Evolutionary conservation across 2,888 invertebrate genomes (phyloP), one percentile per base, ranked within the genome.

Genomic region (Aspidapion aeneum): DNA sequence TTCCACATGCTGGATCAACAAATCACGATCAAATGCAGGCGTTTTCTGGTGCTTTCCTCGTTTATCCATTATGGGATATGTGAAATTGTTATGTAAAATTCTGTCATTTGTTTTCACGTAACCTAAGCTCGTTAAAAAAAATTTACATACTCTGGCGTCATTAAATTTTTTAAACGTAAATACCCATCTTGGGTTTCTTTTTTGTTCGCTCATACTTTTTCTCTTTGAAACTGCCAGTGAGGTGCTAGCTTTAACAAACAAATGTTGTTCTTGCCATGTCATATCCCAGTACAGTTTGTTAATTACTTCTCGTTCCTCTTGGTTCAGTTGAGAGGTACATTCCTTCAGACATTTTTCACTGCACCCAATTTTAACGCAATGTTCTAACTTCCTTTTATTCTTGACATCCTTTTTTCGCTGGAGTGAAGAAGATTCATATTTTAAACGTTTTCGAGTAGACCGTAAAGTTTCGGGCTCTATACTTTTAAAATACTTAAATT

Each of bases 11-110:
- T 52, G 54, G 54, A 16, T 52, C 54, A 52, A 16, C 54, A 52
- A 52, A 7, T 52, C 18, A 52, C 54, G 54, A 52, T 52, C 54
- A 52, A 52, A 52, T 52, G 54, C 54, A 52, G 54, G 54, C 54
- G 54, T 52, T 16, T 52, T 52, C 54, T 52, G 54, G 54, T 52
- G 54, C 54, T 52, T 52, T 52, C 54, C 7, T 52, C 54, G 54
- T 52, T 52, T 52, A 52, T 52, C 54, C 9, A 52, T 52, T 52
- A 18, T 52, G n/a, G 54, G 54, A 52, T 52, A 3, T 7, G n/a
- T 52, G 54, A 52, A 52, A 52, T 3, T 52, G 54, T 52, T 52
- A 52, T 52, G 54, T 16, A 16, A 52, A 16, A 52, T 52, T 16
- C 54, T 52, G 54, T 52, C 54, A 52, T 52, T 52, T 7, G 54